These are phyloP conservation scores for Leptodirus hochenwartii DNA, from an alignment of 2,888 invertebrate species.

Conservation along the genomic window DNA sequence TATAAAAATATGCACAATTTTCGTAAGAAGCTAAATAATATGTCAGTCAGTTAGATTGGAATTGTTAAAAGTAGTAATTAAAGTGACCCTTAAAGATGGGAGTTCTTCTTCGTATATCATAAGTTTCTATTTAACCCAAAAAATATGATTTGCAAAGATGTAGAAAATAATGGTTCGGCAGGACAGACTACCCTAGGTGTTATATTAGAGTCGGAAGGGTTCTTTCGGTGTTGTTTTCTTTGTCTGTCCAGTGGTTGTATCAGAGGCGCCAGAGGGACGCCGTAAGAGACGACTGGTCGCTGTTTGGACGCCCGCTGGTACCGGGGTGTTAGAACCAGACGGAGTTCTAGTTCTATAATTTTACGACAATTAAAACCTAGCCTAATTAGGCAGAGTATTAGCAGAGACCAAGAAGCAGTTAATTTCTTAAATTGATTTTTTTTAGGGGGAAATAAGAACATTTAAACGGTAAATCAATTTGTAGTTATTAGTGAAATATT, in stretches of 20 bases:
- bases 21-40: constrained; percentile 8
- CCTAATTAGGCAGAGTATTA: neutral
- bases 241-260: constrained; percentile 35
- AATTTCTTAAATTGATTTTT: neutral
- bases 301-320: constrained; percentile 42
- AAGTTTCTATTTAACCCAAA: constrained; percentile 2
- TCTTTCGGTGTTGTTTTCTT: constrained; percentile 33
- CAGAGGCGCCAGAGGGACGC: constrained; percentile 51
- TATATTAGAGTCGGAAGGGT: constrained; percentile 51
- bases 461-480: neutral
- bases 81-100: constrained; percentile 16
- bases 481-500: too few relatives aligned
- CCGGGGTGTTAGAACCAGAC: constrained; percentile 56
- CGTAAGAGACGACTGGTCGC: constrained; percentile 43
- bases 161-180: constrained; percentile 12
- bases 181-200: neutral
- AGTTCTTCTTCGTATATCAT: constrained; percentile 6
- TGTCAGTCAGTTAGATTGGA: constrained; percentile 14
- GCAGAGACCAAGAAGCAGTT: too few relatives aligned
- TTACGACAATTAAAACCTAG: too few relatives aligned
- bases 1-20: constrained; percentile 11
- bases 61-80: constrained; percentile 18
- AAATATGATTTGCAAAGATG: constrained; percentile 6
- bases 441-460: neutral
- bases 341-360: constrained; percentile 52